Base-by-base conservation (phyloP, 2,797 vertebrate genomes). In the Diplodus sargus region DNA sequence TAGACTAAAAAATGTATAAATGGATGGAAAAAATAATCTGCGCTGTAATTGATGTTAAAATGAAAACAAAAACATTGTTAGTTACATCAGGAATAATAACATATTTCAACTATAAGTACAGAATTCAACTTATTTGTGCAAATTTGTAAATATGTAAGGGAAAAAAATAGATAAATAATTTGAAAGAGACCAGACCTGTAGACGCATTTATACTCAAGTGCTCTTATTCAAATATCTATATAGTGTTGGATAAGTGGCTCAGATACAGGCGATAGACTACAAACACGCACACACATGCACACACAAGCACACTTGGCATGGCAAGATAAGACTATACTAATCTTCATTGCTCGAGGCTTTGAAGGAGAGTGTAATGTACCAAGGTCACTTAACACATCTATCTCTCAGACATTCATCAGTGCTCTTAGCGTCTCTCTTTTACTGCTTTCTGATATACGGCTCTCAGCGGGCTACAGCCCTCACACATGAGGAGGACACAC, bases 381-480 rank as follows among this genome's bases (percentile, higher is more conserved):
- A 93, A 94, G 91, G 93, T 93, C 92, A 94, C 90, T 92, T 92
- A 90, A 93, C 87, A 91, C 88, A 93, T 92, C 89, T 85, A 90
- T 92, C 88, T 87, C 89, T 74, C 84, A 89, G 83, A 92, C 86
- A 89, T 92, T 92, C 90, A 91, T 92, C 92, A 90, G 89, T 79
- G 90, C 88, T 91, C 87, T 88, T 86, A 80, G 90, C 45, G 30
- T 82, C 85, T 80, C 86, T 90, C 88, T 92, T 91, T 92, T 90
- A 93, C 89, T 85, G 87, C 91, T 83, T 60, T 76, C 85, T 91
- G 85, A 93, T 91, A 80, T 92, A 92, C 83, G 75, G 82, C 89
- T 84, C 89, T 92, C 90, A 53, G 86, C 28, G 86, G 91, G 76
- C 85, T 81, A 14, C 70, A 83, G 70, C 88, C 80, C 80, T 88